A percentile compares a stretch with the other conserved stretches of the same genome.
phyloP scores from a whole-genome alignment of 2,888 invertebrate genomes.

The Drosophila fungiperda region DNA sequence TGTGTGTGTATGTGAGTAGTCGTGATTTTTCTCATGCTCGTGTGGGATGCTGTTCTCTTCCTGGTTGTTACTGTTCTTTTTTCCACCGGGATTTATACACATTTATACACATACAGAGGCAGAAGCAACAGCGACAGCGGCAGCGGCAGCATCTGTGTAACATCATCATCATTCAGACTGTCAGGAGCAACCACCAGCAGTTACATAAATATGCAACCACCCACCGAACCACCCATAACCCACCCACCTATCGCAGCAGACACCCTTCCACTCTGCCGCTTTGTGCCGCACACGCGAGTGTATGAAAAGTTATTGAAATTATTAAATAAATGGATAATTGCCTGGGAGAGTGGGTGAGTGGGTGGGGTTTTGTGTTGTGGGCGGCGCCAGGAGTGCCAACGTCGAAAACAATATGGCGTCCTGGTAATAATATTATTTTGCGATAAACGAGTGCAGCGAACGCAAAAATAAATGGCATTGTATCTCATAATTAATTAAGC shows the following conservation, averaged over 20 bases:
- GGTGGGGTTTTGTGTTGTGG: conserved; percentile 30
- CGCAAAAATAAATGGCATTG: conserved; percentile 11
- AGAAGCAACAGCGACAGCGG: conserved; percentile 10
- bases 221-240: conserved; percentile 42
- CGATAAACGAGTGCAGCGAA: conserved; percentile 39
- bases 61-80: conserved; percentile 43
- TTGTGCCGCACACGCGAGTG: conserved; percentile 53
- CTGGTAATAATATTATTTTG: conserved; percentile 52
- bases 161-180: conserved; percentile 69
- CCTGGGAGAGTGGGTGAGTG: conserved; percentile 27
- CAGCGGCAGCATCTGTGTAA: conserved; percentile 44
- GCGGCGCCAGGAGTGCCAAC: conserved; percentile 46
- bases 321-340: conserved; percentile 76
- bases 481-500: conserved; percentile 58
- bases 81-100: conserved; percentile 47
- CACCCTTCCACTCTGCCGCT: conserved; percentile 2
- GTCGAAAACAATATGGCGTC: conserved; percentile 64
- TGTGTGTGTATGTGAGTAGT: conserved; percentile 30
- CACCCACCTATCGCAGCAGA: conserved; percentile 59
- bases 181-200: conserved; percentile 74
- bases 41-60: conserved; percentile 48
- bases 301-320: conserved; percentile 80
- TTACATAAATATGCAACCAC: conserved; percentile 74
- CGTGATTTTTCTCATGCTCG: conserved; percentile 72
- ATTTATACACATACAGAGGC: conserved; percentile 25